Conservation (phyloP, 2,888 invertebrate genomes). For the Muschampia plurimacula region DNA sequence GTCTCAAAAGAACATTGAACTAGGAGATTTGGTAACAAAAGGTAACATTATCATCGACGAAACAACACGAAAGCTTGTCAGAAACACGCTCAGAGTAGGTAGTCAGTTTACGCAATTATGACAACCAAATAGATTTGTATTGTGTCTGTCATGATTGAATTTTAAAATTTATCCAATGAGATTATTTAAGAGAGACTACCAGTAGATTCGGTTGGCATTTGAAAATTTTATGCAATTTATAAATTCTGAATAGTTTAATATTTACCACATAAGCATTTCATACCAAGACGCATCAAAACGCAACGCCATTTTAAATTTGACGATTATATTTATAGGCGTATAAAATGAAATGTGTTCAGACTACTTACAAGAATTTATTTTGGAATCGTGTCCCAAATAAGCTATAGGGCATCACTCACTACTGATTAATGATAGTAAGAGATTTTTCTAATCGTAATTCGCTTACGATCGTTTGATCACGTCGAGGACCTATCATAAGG, state of each 20-base stretch:
- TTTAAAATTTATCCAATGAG: neutral
- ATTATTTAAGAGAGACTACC: neutral
- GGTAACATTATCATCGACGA: neutral
- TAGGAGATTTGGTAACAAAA: conserved; percentile 16
- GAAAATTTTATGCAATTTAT: neutral
- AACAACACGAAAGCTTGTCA: conserved; percentile 11
- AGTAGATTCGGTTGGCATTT: neutral
- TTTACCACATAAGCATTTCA: neutral
- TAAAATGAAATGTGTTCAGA: too few species aligned
- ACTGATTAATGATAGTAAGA: too few species aligned
- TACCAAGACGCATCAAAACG: too few species aligned
- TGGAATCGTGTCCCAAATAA: too few species aligned
- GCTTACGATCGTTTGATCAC: too few species aligned
- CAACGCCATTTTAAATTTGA: too few species aligned
- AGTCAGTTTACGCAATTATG: conserved; percentile 16
- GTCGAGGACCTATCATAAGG: too few species aligned
- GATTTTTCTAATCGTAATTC: too few species aligned
- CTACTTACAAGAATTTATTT: too few species aligned
- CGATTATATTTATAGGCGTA: too few species aligned
- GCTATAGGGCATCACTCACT: too few species aligned
- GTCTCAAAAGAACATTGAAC: conserved; percentile 23
- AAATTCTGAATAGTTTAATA: conserved; percentile 1
- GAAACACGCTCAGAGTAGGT: neutral
- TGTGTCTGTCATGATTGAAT: neutral
- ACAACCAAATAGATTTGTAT: conserved; percentile 17